Evolutionary conservation across 2,797 vertebrate species (phyloP).

Genomic region (Phrynocephalus vlangalii): DNA sequence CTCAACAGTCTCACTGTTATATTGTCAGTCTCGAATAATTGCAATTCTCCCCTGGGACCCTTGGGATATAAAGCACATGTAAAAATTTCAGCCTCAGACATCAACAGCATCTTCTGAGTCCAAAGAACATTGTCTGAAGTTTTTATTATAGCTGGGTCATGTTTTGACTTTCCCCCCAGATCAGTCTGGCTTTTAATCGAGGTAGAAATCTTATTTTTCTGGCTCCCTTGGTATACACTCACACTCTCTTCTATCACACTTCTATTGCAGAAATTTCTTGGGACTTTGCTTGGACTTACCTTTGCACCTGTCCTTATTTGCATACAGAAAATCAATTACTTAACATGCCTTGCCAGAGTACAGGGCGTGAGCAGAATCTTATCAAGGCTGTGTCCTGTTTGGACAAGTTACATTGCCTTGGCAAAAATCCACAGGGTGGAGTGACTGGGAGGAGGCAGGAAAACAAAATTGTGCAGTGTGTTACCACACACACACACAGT

Average conservation of each 20-base stretch:
- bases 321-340: slow-evolving; percentile 78
- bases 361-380: slow-evolving; percentile 81
- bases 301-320: slow-evolving; percentile 81
- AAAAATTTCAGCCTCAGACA: no score
- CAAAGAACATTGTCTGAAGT: no score
- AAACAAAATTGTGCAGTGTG: slow-evolving; percentile 78
- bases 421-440: slow-evolving; percentile 79
- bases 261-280: slow-evolving; percentile 25
- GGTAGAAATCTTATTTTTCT: slow-evolving; percentile 26
- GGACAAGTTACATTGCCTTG: slow-evolving; percentile 81
- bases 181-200: not conserved
- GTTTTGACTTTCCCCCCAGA: slow-evolving; percentile 12
- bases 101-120: no score
- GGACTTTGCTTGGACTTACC: slow-evolving; percentile 68
- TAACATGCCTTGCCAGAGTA: slow-evolving; percentile 77
- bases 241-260: not conserved
- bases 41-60: no score
- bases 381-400: slow-evolving; percentile 84
- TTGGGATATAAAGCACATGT: no score
- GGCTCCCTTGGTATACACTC: not conserved
- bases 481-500: slow-evolving; percentile 53
- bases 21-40: no score
- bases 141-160: not conserved
- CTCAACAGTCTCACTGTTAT: no score
- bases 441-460: slow-evolving; percentile 79